Base-by-base conservation (phyloP, 2,113 vertebrate species). In the Pongo pygmaeus region DNA sequence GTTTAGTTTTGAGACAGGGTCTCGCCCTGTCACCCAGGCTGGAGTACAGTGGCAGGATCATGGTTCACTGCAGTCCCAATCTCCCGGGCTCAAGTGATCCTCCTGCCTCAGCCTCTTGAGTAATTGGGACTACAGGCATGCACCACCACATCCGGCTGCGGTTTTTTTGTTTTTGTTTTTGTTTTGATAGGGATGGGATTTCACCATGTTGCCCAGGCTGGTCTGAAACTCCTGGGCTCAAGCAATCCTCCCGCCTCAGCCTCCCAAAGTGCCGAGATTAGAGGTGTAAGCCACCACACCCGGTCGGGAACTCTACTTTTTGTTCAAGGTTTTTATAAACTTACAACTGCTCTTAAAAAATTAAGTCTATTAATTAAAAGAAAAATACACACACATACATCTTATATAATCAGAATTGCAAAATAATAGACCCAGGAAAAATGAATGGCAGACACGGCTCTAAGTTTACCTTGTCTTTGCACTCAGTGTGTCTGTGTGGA, bases 381-480 rank as follows among this genome's bases (percentile, higher is more conserved):
- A 67, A 67, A 67, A 67, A 67, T 16, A 77, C 13, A 30, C 32
- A 8, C 32, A 30, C 32, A 3, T 0, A 5, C 12, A 14, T 27
- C 48, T 79, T 27, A 84, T 40, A 25, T 46, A 38, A 46, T 18
- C 13, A 1, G 38, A 57, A 69, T 18, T 4, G 2, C 14, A 3
- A 9, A 43, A 32, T n/a, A 35, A 35, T 8, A 35, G 61, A 75
- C 69, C 35, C 2, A 3, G 59, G 30, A 46, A 6, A 88, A 38
- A 84, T 30, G 25, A 23, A 32, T 0, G 0, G 2, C 50, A 35
- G 25, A 40, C 18, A 10, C 50, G 12, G 48, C 3, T 8, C 72
- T 32, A 27, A 22, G 70, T 30, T 59, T 0, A 0, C 38, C 40
- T 46, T 11, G 13, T n/a, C 55, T 77, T 30, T 30, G 35, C 5